Evolutionary conservation across 1,140 invertebrate genomes (phyloP), one percentile per base, ranked within the genome.

Genomic region (Acarapis woodi): DNA sequence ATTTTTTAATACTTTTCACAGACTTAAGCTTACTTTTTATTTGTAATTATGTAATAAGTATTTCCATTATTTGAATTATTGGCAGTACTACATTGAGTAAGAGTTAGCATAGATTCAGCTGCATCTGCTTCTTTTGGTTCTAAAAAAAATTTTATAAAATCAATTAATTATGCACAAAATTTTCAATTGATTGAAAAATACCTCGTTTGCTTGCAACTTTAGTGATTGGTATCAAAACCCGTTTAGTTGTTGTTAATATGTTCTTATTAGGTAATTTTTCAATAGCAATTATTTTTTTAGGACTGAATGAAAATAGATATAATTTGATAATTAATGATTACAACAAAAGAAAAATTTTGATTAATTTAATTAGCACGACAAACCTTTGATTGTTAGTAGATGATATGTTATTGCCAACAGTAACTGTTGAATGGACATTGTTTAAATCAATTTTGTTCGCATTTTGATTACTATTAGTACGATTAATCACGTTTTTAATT

Each of bases 61-160:
- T 32, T 32, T 28, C 25, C 14, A 12, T 6, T 19, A 12, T 35
- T 35, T 8, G n/a, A n/a, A 19, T 19, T 35, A 21, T 35, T 35
- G 9, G 33, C 32, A n/a, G 32, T n/a, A 34, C 35, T 40, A 15
- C 20, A 35, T 12, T 30, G 38, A 20, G 29, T 37, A 16, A 40
- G 22, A 10, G 38, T 40, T 21, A 40, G 15, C 38, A 40, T 40
- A 16, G 38, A 40, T 26, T 33, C 31, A 3, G 33, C 38, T 2
- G 32, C 38, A 34, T 34, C 38, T 4, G 38, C 38, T 40, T 40
- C 38, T 40, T 32, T 23, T 15, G 31, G 25, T 18, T 32, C 29
- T 33, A 18, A 16, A 8, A 18, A 24, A 18, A 22, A 39, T 15
- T 32, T n/a, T 22, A n/a, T n/a, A 16, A 23, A 18, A 21, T 18